phyloP scores from a whole-genome alignment of 2,888 invertebrate species.

The Diadegma fenestrale region DNA sequence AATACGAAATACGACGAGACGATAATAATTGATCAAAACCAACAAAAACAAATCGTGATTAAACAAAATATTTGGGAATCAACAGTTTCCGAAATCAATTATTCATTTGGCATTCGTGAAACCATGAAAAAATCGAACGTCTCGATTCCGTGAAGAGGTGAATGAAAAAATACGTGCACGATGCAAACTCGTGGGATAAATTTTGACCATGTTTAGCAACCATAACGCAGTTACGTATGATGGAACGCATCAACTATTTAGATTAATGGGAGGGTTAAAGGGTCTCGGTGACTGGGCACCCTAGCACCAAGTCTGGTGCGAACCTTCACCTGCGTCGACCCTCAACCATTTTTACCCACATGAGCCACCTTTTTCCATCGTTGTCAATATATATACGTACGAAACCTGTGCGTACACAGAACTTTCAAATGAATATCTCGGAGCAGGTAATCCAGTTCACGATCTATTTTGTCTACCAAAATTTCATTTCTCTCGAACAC shows the following conservation, averaged over 20 bases:
- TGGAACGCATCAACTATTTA: background rate
- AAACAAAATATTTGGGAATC: background rate
- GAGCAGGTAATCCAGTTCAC: slow-evolving; percentile 48
- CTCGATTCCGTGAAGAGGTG: background rate
- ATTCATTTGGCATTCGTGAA: background rate
- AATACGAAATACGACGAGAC: background rate
- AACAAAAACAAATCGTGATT: background rate
- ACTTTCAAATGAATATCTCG: slow-evolving; percentile 42
- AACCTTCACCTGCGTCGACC: slow-evolving; percentile 63
- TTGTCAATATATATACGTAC: slow-evolving; percentile 31
- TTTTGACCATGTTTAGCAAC: slow-evolving; percentile 1
- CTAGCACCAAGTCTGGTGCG: slow-evolving; percentile 29
- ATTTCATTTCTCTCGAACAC: slow-evolving; percentile 6
- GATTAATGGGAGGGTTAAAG: slow-evolving; percentile 39
- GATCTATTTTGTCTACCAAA: background rate
- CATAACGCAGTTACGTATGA: background rate
- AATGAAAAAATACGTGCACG: slow-evolving; percentile 1
- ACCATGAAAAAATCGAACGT: background rate
- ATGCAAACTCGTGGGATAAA: slow-evolving; percentile 36
- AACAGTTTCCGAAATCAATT: background rate
- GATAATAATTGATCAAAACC: background rate
- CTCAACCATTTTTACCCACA: slow-evolving; percentile 52
- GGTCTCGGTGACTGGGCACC: slow-evolving; percentile 48
- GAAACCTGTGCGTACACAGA: background rate
- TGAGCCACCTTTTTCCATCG: slow-evolving; percentile 54